Evolutionary conservation across 2,797 vertebrate species (phyloP), one percentile per base, ranked within the genome.

Genomic region (Darevskia nairensis): DNA sequence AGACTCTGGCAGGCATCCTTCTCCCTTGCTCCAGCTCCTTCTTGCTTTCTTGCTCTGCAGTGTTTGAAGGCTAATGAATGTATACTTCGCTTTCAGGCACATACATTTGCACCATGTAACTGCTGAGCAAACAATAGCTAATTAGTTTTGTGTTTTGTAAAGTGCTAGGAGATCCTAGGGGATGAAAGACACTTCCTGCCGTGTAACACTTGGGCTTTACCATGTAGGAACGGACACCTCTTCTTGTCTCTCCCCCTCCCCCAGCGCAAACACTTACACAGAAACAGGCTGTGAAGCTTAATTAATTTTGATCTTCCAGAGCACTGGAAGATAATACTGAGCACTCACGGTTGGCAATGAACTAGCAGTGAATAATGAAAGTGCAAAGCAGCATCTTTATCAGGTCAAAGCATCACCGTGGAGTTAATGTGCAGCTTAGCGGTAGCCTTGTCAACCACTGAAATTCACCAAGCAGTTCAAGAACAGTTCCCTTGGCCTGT

Each of bases 101-200:
- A 41, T n/a, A 27, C 80, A 32, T 82, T 50, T 46, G 27, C 35
- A 80, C 61, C 50, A 82, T 88, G 66, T 84, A 89, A 75, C 19
- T 41, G 75, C 66, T 72, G 15, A 61, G 66, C 76, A 84, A 80
- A 84, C 64, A 80, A 25, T 64, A 71, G 66, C 44, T 72, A 79
- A 79, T 89, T 86, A 74, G 68, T 50, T 74, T 79, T 68, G 32
- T 29, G 13, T 64, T 71, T 74, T 74, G 39, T 46, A 44, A 86
- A 32, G 75, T 78, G 74, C 89, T n/a, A 46, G 79, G 64, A 50
- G 74, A 84, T 80, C 32, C 35, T 61, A 68, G 50, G 19, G n/a
- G 84, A 68, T 55, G 69, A 85, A 79, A 80, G 15, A 75, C 50
- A 4, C 21, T 75, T 8, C 15, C 15, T 39, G 83, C 39, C 50